Evolutionary conservation across 2,797 vertebrate genomes (phyloP), one percentile per base, ranked within the genome.

Genomic region (Fistularia commersonii): DNA sequence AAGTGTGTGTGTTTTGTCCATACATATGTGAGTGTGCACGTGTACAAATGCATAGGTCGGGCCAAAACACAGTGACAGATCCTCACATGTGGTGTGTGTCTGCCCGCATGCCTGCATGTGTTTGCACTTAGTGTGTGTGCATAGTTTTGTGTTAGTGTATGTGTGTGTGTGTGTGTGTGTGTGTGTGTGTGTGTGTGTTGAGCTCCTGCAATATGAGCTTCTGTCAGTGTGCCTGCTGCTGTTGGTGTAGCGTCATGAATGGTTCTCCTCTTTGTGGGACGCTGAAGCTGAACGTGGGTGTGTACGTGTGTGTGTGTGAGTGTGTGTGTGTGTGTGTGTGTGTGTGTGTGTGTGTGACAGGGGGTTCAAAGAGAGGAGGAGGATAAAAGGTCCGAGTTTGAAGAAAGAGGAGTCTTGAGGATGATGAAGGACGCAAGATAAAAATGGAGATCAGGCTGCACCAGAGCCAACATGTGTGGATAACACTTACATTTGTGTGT

Each of bases 121-220:
- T 81, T 84, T 77, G 69, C 23, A 74, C 63, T 82, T 82, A 78
- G 44, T 4, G 43, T 46, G 53, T 65, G 70, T 53, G 32, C 62
- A 33, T 43, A 44, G 44, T 12, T 55, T 9, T 48, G 37, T 60
- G 11, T 39, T 31, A 42, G 5, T 49, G 37, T 55, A 34, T 49
- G 32, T 43, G 13, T 55, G 11, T 47, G 37, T 60, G 11, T 39
- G 37, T 45, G 5, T 49, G 37, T 56, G 39, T 49, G 32, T 43
- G 51, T 32, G 42, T 41, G 61, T 48, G 15, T 57, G 70, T 61
- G 66, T 66, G 61, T 51, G 44, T 74, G 66, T 40, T 63, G 51
- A 77, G 64, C 74, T 61, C 6, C 59, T 47, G 45, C 65, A 66
- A 56, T 58, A 60, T 56, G 49, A 68, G 61, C 56, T 56, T 63